Conservation (phyloP, 64 coral and sea anemone species). For the Acropora tenuis region DNA sequence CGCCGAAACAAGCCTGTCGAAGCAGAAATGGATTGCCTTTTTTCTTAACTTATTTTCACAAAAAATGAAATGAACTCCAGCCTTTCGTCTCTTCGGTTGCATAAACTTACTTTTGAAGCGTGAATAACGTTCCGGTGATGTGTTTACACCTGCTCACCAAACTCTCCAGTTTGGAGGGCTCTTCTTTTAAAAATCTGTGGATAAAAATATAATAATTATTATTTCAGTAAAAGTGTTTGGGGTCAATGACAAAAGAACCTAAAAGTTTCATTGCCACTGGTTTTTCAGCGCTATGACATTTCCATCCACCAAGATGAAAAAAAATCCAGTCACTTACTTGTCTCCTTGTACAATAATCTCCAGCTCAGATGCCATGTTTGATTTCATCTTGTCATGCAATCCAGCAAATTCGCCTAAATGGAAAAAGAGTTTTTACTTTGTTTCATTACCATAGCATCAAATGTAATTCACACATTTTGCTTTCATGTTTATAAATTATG, state of each 20-base stretch:
- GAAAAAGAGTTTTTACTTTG: background rate
- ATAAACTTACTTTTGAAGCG: slow-evolving; percentile 77
- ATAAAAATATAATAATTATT: background rate
- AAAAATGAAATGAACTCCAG: background rate
- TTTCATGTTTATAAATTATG: too few species aligned
- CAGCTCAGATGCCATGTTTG: slow-evolving; percentile 84
- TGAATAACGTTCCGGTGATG: slow-evolving; percentile 89
- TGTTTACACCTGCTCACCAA: slow-evolving; percentile 92
- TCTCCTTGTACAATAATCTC: slow-evolving; percentile 92
- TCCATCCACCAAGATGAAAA: background rate
- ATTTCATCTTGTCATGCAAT: slow-evolving; percentile 93
- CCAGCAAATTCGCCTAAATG: slow-evolving; percentile 80
- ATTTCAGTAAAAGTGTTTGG: background rate
- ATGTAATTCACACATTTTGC: too few species aligned
- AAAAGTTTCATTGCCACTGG: too few species aligned
- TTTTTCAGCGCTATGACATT: too few species aligned
- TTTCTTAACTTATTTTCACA: background rate
- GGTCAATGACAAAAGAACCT: too few species aligned
- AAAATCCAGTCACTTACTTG: slow-evolving; percentile 65
- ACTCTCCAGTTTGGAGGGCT: slow-evolving; percentile 86
- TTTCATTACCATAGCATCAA: too few species aligned
- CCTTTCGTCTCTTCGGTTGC: too few species aligned
- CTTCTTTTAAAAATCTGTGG: slow-evolving; percentile 90
- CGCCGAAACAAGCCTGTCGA: slow-evolving; percentile 70
- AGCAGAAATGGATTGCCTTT: background rate